Conservation (phyloP, 2,797 vertebrate genomes). For the Champsocephalus gunnari region DNA sequence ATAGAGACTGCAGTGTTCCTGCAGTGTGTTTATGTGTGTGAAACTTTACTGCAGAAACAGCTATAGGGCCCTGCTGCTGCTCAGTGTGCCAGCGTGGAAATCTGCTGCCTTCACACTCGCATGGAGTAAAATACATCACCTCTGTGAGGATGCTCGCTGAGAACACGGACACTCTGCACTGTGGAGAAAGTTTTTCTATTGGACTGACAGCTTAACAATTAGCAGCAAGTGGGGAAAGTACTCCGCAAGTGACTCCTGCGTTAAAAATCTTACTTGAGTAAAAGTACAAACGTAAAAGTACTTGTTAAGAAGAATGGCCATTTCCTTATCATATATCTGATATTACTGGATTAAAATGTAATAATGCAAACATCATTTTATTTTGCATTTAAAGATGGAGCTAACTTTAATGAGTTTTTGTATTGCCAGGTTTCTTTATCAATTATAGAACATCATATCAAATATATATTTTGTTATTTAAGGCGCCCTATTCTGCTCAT, state of each 20-base stretch:
- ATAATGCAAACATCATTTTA: too few species aligned
- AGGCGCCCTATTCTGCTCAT: too few species aligned
- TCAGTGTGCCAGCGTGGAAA: conserved; percentile 64
- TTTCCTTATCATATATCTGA: not conserved
- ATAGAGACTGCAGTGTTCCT: conserved; percentile 79
- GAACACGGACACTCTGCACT: conserved; percentile 4
- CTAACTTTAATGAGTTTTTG: too few species aligned
- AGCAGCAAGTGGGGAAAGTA: not conserved
- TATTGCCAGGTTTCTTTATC: too few species aligned
- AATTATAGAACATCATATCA: too few species aligned
- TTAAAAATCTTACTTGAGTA: not conserved
- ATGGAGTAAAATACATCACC: conserved; percentile 37
- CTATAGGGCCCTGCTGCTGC: conserved; percentile 70
- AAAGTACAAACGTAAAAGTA: not conserved
- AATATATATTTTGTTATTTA: too few species aligned
- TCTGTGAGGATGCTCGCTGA: conserved; percentile 15
- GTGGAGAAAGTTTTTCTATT: not conserved
- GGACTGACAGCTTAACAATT: not conserved
- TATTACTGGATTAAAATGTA: not conserved
- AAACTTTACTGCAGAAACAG: conserved; percentile 71
- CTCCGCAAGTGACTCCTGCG: not conserved
- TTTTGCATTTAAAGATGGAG: too few species aligned
- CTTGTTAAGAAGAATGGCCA: not conserved
- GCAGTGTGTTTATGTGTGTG: conserved; percentile 70
- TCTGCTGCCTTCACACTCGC: conserved; percentile 53